Percentiles rank a stretch among this genome's conserved stretches.
phyloP scores from a whole-genome alignment of 2,113 vertebrate genomes.

The Camelus dromedarius region DNA sequence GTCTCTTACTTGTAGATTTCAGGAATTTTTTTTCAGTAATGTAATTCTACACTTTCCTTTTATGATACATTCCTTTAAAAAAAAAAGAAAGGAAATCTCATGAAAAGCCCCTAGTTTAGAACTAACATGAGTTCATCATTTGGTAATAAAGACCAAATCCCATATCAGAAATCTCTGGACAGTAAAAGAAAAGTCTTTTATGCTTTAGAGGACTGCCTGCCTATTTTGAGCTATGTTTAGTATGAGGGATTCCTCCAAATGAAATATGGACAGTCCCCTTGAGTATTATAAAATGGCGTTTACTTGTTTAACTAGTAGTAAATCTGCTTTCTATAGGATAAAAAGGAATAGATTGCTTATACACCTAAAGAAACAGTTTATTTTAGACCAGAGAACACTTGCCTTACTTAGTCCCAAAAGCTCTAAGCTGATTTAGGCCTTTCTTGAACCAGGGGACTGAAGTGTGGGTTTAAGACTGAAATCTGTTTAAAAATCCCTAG shows the following conservation, averaged over 20 bases:
- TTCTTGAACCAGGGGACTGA: constrained; percentile 1
- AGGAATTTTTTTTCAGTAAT: neutral
- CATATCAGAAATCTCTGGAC: neutral
- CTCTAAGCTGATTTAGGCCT: neutral
- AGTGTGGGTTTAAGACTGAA: neutral
- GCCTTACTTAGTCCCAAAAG: neutral
- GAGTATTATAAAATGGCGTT: neutral
- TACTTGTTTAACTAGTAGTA: neutral
- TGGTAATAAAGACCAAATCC: constrained; percentile 14
- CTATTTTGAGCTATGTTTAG: constrained; percentile 44
- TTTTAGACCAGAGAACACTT: neutral
- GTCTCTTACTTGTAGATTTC: neutral
- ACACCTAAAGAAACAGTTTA: neutral
- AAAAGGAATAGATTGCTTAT: neutral
- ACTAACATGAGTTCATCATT: neutral
- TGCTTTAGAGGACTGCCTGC: neutral
- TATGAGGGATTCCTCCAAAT: neutral
- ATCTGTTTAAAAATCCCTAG: neutral
- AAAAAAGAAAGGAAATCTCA: neutral
- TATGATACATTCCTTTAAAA: neutral
- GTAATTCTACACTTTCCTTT: neutral
- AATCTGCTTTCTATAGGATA: constrained; percentile 26
- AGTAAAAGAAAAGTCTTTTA: neutral
- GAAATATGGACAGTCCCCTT: neutral
- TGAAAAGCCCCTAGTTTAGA: neutral